Evolutionary conservation across 35 echinoderm and acorn worm genomes (phyloP).

Genomic region (Chiridota heheva): DNA sequence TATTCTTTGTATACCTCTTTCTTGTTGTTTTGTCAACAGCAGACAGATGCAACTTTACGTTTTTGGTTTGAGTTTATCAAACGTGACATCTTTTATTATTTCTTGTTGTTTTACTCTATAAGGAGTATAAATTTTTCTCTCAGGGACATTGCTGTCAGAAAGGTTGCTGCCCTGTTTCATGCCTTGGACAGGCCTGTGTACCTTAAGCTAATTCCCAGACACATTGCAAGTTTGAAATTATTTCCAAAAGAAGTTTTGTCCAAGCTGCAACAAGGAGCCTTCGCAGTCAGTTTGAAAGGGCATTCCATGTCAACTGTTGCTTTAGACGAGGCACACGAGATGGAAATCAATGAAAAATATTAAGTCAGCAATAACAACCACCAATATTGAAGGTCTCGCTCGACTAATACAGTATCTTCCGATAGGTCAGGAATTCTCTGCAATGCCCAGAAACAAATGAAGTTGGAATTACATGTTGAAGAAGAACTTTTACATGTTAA

Average conservation of each 20-base stretch:
- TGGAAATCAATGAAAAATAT: constrained; percentile 26
- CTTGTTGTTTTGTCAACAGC: background rate
- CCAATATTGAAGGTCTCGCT: background rate
- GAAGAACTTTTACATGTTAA: background rate
- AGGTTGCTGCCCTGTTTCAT: constrained; percentile 23
- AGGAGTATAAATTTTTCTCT: background rate
- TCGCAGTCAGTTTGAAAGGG: constrained; percentile 15
- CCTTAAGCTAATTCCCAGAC: background rate
- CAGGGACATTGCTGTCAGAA: background rate
- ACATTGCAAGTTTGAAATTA: background rate
- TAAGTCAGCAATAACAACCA: background rate
- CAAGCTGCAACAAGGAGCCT: background rate
- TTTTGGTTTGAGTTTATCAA: background rate
- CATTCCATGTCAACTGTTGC: background rate
- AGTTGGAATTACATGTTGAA: background rate
- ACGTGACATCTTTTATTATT: constrained; percentile 11
- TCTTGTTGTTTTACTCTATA: constrained; percentile 1
- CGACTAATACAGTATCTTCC: constrained; percentile 23
- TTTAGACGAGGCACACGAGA: constrained; percentile 44
- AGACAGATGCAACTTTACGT: background rate
- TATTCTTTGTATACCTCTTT: background rate
- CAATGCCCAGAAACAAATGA: background rate
- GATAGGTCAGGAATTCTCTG: background rate
- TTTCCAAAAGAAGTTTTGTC: background rate
- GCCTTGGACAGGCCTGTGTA: constrained; percentile 20